Base-by-base conservation (phyloP, 1,140 invertebrate genomes). In the Babylonia areolata region DNA sequence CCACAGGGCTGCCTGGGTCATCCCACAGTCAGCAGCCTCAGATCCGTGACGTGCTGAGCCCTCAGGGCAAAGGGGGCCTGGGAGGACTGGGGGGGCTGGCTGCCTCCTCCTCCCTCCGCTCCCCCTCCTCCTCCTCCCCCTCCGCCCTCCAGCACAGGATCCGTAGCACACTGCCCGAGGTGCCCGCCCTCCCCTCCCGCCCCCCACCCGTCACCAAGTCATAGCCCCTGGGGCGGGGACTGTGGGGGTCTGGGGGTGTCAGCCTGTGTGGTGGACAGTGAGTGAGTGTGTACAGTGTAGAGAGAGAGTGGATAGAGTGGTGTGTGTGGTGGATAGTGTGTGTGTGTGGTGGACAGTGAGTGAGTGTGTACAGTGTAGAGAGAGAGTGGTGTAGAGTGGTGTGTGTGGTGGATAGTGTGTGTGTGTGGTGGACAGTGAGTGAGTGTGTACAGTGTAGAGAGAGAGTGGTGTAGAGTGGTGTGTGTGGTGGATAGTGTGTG, bases 101-200 rank as follows among this genome's bases (percentile, higher is more conserved):
- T 28, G 77, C 23, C 79, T 79, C 79, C 54, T 81, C 54, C 69
- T 54, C 51, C 42, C 82, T 58, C 69, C 85, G 39, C 46, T 64
- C 58, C 82, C 87, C 75, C 46, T 86, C 69, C 37, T 87, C 84
- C 69, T 87, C 78, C 39, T 81, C 33, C 58, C n/a, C n/a, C n/a
- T 85, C 33, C 78, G 58, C 35, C 78, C 58, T 75, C n/a, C 88
- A 89, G 40, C 87, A 85, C 15, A 85, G 89, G 75, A 90, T 92
- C 33, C 87, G 89, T 17, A 81, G 90, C 40, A 88, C 89, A 35
- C 79, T 90, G 33, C 88, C 91, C 23, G 85, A 90, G 33, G 88
- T 88, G 12, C 88, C 88, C 5, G 82, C 82, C n/a, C 82, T 92
- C 42, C 88, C 88, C 28, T 88, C 90, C 1, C 87, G 87, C 37